phyloP scores from a whole-genome alignment of 1,140 invertebrate genomes.

The Apis cerana region DNA sequence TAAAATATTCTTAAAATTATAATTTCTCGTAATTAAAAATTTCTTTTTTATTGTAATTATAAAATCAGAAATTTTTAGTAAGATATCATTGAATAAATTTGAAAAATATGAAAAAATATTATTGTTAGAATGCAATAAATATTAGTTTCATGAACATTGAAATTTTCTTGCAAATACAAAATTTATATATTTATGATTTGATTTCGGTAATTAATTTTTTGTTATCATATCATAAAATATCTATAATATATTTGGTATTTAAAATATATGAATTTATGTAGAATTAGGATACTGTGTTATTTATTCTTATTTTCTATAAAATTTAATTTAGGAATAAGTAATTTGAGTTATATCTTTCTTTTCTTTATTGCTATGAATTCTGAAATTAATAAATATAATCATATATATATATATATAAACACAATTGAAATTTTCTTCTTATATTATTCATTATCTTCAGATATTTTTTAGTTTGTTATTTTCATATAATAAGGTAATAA shows the following conservation, averaged over 20 bases:
- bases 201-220: constrained; percentile 1
- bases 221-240: not conserved
- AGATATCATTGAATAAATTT: not conserved
- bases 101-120: not conserved
- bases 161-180: no score
- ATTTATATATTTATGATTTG: not conserved
- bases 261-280: not conserved
- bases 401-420: not conserved
- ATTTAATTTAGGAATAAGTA: constrained; percentile 18
- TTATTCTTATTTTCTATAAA: constrained; percentile 10
- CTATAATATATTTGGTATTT: not conserved
- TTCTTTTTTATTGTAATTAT: not conserved
- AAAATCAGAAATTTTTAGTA: not conserved
- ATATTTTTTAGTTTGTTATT: not conserved
- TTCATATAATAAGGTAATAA: not conserved
- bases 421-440: not conserved
- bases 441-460: no score
- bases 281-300: constrained; percentile 30
- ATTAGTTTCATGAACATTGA: no score
- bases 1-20: not conserved
- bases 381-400: constrained; percentile 48
- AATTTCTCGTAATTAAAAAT: not conserved
- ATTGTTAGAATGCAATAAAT: no score
- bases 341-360: constrained; percentile 48
- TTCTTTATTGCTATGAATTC: constrained; percentile 34